Conservation (phyloP, 2,888 invertebrate genomes). For the Lamellibrachia satsuma region DNA sequence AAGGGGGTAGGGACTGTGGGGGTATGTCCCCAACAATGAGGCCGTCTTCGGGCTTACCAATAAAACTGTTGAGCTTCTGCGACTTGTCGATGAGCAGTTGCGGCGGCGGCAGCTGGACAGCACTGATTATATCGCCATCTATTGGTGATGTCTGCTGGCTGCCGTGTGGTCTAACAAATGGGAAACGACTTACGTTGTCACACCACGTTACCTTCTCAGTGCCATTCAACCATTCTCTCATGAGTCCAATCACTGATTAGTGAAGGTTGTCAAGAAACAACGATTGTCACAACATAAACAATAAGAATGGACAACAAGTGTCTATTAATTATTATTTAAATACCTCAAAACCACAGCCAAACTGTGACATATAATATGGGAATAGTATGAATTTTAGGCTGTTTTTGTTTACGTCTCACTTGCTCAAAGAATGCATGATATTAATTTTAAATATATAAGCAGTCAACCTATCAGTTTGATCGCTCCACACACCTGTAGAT, state of each 20-base stretch:
- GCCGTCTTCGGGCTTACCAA: not conserved
- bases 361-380: not conserved
- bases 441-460: not conserved
- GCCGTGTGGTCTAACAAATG: slow-evolving; percentile 13
- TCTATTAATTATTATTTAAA: not conserved
- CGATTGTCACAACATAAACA: too few species aligned
- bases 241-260: not conserved
- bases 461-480: not conserved
- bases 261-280: too few species aligned
- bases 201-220: slow-evolving; percentile 69
- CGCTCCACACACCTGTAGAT: slow-evolving; percentile 32
- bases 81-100: not conserved
- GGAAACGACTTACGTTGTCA: slow-evolving; percentile 57
- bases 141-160: slow-evolving; percentile 18
- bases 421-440: not conserved
- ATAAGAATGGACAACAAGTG: not conserved
- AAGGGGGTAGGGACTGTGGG: slow-evolving; percentile 31
- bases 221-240: not conserved
- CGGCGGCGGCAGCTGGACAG: slow-evolving; percentile 36
- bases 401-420: not conserved
- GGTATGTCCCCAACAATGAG: not conserved
- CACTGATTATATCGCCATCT: slow-evolving; percentile 9
- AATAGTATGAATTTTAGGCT: not conserved
- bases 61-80: not conserved
- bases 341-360: not conserved